Percentiles rank a stretch among this genome's conserved stretches.
phyloP scores from a whole-genome alignment of 2,113 vertebrate species.

The Melanerpes aurifrons region DNA sequence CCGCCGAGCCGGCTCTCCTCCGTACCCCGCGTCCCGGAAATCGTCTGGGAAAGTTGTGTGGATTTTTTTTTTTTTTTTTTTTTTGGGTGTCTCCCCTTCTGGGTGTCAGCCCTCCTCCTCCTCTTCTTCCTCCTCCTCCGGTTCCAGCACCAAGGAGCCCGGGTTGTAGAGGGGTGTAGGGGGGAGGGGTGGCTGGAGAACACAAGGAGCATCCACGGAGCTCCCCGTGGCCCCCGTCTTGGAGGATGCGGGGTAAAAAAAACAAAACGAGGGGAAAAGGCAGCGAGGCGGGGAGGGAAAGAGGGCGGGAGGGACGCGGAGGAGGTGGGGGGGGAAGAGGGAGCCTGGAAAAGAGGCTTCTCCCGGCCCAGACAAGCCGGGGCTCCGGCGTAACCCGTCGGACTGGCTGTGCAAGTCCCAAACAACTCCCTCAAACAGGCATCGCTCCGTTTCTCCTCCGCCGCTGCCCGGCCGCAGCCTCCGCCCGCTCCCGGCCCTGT shows the following conservation, averaged over 20 bases:
- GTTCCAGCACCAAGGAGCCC: neutral
- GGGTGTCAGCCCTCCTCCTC: neutral
- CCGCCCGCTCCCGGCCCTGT: neutral
- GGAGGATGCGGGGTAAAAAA: neutral
- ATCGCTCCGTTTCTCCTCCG: constrained; percentile 68
- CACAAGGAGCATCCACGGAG: neutral
- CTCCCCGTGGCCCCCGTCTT: neutral
- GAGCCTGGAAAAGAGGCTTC: neutral
- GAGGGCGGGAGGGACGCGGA: neutral
- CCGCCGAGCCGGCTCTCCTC: constrained; percentile 5
- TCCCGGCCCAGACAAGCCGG: constrained; percentile 66
- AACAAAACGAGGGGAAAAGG: neutral
- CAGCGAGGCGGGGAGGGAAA: neutral
- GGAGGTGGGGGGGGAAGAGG: neutral
- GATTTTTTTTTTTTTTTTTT: neutral
- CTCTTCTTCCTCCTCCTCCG: neutral
- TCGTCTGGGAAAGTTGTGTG: neutral
- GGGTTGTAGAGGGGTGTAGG: neutral
- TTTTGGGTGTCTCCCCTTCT: neutral
- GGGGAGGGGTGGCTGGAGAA: neutral
- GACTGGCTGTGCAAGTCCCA: constrained; percentile 85
- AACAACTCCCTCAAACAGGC: constrained; percentile 21
- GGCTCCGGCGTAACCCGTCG: constrained; percentile 83
- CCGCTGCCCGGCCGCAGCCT: neutral
- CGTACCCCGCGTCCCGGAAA: constrained; percentile 43